A percentile compares a stretch with the other conserved stretches of the same genome.
These are phyloP conservation scores for Coelopa pilipes DNA, from an alignment of 2,888 invertebrate genomes.

Conservation along the genomic window DNA sequence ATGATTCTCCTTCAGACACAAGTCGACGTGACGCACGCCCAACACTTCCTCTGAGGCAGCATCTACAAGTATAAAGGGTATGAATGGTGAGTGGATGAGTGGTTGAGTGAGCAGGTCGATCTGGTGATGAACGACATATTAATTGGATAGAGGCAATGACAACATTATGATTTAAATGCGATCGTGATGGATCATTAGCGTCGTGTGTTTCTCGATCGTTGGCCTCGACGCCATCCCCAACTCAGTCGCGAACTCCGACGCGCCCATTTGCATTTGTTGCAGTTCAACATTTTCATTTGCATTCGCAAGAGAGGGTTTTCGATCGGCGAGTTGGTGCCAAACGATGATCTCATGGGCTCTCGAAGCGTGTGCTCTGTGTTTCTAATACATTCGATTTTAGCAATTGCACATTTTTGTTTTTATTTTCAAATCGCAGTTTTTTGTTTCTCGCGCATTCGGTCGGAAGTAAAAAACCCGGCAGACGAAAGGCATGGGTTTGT, in stretches of 20 bases:
- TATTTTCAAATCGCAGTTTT: no score
- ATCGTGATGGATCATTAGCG: background rate
- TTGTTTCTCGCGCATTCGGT: no score
- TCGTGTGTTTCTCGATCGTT: background rate
- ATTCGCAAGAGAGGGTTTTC: background rate
- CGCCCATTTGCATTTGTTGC: conserved; percentile 13
- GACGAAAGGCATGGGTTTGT: background rate
- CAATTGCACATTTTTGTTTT: no score
- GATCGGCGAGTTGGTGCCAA: background rate
- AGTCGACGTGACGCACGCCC: conserved; percentile 78
- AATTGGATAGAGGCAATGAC: background rate
- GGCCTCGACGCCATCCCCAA: no score
- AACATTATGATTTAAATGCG: background rate
- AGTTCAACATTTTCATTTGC: background rate
- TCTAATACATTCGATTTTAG: background rate
- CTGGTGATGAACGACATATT: background rate
- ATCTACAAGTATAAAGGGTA: conserved; percentile 57
- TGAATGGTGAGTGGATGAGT: background rate
- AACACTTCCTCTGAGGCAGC: conserved; percentile 74
- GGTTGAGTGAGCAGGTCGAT: background rate
- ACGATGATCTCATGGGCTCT: conserved; percentile 14
- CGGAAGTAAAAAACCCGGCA: background rate
- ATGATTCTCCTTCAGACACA: conserved; percentile 79
- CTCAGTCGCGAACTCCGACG: background rate
- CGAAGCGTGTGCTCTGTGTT: background rate